phyloP scores from a whole-genome alignment of 2,113 vertebrate species.

The Tragelaphus scriptus region DNA sequence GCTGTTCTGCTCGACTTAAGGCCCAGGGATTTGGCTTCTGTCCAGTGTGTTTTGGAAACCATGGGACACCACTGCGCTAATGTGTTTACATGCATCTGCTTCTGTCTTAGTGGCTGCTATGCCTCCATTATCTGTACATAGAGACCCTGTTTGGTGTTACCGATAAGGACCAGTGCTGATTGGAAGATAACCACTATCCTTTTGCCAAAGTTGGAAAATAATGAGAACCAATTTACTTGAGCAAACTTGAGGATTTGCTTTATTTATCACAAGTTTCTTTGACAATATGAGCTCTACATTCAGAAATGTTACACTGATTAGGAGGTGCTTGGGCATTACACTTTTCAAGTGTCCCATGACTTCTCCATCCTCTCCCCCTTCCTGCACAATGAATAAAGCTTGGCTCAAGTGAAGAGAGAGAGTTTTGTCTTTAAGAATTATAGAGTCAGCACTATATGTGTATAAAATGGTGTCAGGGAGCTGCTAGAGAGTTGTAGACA shows the following conservation, averaged over 20 bases:
- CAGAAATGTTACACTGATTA: slow-evolving; percentile 30
- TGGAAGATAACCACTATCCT: slow-evolving; percentile 46
- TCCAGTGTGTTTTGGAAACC: slow-evolving; percentile 56
- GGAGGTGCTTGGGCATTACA: slow-evolving; percentile 26
- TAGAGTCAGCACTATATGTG: not conserved
- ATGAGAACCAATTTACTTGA: slow-evolving; percentile 9
- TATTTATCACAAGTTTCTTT: slow-evolving; percentile 30
- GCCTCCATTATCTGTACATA: slow-evolving; percentile 72
- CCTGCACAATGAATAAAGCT: not conserved
- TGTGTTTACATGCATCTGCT: slow-evolving; percentile 48
- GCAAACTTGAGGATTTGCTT: slow-evolving; percentile 48
- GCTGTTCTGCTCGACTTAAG: slow-evolving; percentile 49
- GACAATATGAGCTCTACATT: not conserved
- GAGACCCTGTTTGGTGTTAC: slow-evolving; percentile 66
- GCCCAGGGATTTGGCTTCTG: slow-evolving; percentile 62
- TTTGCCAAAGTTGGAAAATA: slow-evolving; percentile 46
- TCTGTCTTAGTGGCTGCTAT: slow-evolving; percentile 64
- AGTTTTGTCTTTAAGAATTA: not conserved
- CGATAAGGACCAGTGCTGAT: slow-evolving; percentile 52
- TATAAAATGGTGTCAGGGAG: not conserved
- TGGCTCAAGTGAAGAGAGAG: slow-evolving; percentile 9
- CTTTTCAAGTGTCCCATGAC: slow-evolving; percentile 22
- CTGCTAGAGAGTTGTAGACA: not conserved
- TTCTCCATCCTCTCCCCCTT: not conserved
- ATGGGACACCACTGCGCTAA: slow-evolving; percentile 38